Conservation (phyloP, 2,888 invertebrate species). For the Philopedon plagiatum region DNA sequence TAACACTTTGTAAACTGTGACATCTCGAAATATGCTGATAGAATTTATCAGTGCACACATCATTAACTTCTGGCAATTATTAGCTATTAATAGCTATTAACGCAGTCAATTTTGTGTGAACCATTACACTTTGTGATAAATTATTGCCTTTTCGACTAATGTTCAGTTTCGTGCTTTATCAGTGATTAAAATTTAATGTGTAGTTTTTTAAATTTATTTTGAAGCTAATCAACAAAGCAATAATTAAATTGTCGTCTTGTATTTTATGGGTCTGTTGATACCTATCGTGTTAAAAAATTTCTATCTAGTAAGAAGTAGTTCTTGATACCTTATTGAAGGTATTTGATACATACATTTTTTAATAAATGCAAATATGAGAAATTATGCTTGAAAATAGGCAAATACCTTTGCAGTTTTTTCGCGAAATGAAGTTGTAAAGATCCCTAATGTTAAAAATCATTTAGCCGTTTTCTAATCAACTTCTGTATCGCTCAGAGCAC, state of each 20-base stretch:
- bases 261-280: background rate
- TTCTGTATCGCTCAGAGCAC: too few species aligned
- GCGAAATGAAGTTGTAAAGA: too few species aligned
- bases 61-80: conserved; percentile 60
- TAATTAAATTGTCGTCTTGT: background rate
- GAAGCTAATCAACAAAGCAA: background rate
- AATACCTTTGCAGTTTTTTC: too few species aligned
- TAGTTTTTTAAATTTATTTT: conserved; percentile 17
- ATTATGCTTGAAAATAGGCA: too few species aligned
- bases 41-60: conserved; percentile 60
- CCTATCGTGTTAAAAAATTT: too few species aligned
- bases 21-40: conserved; percentile 58
- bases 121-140: conserved; percentile 51
- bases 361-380: too few species aligned
- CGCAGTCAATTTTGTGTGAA: conserved; percentile 56
- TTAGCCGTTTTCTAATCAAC: too few species aligned
- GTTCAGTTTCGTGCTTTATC: conserved; percentile 11
- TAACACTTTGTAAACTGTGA: conserved; percentile 54
- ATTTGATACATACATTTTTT: too few species aligned
- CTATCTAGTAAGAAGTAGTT: too few species aligned
- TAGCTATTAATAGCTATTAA: conserved; percentile 54
- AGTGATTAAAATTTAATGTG: conserved; percentile 15
- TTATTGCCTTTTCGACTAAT: conserved; percentile 30
- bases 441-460: too few species aligned
- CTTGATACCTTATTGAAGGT: too few species aligned